These are phyloP conservation scores for Cybosia mesomella DNA, from an alignment of 2,888 invertebrate species.

Conservation along the genomic window DNA sequence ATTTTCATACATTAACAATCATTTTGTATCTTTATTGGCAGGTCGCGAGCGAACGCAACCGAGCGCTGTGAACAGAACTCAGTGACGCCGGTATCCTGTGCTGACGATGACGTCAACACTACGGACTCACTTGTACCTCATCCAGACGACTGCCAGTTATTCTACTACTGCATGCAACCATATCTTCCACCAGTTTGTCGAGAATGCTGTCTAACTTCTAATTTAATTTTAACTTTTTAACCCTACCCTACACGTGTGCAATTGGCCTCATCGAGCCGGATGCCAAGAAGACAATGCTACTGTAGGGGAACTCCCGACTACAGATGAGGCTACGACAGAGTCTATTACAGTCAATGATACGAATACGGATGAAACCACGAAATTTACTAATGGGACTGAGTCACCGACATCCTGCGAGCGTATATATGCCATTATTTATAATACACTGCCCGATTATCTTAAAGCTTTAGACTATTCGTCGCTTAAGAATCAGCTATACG, in stretches of 20 bases:
- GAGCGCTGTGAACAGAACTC: constrained; percentile 10
- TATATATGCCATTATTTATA: neutral
- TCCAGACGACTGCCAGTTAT: constrained; percentile 60
- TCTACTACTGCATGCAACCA: constrained; percentile 56
- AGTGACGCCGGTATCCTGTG: constrained; percentile 49
- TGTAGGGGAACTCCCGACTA: neutral
- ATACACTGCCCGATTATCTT: neutral
- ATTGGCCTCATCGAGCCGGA: constrained; percentile 9
- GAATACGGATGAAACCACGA: neutral
- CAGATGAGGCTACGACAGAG: neutral
- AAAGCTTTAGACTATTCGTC: neutral
- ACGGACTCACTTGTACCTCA: constrained; percentile 55
- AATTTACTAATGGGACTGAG: neutral
- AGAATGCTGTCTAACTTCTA: constrained; percentile 9
- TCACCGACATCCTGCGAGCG: neutral
- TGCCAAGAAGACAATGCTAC: neutral
- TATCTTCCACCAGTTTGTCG: constrained; percentile 28
- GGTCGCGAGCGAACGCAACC: neutral
- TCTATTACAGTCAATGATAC: neutral
- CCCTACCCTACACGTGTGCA: constrained; percentile 17
- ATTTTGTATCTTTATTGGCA: neutral
- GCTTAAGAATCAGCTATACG: neutral
- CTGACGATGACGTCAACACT: constrained; percentile 10
- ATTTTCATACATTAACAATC: neutral
- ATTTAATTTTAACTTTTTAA: constrained; percentile 14